These are phyloP conservation scores for Psix sp. DNA, from an alignment of 1,140 invertebrate species.

Conservation along the genomic window DNA sequence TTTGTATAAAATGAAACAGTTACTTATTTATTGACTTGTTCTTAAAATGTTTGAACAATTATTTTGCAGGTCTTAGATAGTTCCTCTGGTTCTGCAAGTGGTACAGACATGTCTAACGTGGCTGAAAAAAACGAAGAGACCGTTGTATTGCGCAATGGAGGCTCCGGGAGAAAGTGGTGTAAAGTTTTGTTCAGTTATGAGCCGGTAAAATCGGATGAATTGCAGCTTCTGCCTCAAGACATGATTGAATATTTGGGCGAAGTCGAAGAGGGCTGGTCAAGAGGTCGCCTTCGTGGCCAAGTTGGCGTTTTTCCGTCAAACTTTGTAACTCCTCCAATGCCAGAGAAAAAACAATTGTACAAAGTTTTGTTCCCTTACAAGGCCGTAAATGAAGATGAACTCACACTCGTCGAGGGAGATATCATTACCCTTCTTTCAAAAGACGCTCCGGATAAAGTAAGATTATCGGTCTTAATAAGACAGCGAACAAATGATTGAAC, in stretches of 20 bases:
- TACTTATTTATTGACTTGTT: background rate
- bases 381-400: conserved; percentile 95
- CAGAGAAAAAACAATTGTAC: conserved; percentile 82
- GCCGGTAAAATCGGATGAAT: conserved; percentile 94
- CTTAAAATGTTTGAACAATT: background rate
- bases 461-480: background rate
- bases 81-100: conserved; percentile 43
- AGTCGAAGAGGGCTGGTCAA: conserved; percentile 94
- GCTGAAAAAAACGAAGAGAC: conserved; percentile 61
- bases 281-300: conserved; percentile 84
- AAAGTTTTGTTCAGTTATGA: conserved; percentile 93
- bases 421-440: conserved; percentile 91
- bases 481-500: too few relatives aligned
- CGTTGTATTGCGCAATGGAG: conserved; percentile 65
- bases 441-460: conserved; percentile 89
- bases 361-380: conserved; percentile 93
- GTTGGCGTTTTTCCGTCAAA: conserved; percentile 95
- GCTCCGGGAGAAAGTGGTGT: conserved; percentile 80
- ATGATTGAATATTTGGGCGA: conserved; percentile 91
- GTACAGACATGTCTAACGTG: conserved; percentile 42
- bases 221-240: conserved; percentile 90
- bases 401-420: conserved; percentile 92
- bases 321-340: conserved; percentile 83
- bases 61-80: conserved; percentile 43
- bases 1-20: too few relatives aligned